Base-by-base conservation (phyloP, 2,113 vertebrate genomes). In the Polypterus senegalus region DNA sequence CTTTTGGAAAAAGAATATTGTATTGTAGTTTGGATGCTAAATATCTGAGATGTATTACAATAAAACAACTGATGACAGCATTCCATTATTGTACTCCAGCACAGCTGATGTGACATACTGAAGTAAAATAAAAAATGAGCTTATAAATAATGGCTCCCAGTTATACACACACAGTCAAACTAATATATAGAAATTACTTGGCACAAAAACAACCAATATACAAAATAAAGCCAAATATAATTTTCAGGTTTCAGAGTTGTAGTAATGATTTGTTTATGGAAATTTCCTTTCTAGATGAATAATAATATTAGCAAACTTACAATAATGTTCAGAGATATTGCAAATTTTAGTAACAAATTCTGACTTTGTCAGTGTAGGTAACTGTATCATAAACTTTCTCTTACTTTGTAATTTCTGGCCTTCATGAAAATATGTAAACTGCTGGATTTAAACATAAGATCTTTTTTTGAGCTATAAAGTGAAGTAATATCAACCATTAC, bases 91-190 rank as follows among this genome's bases (percentile, higher is more conserved):
- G 43, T 60, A 48, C 59, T 60, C 10, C 11, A 11, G 11, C 7
- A 27, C 9, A 45, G 8, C 56, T 45, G 11, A 58, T 43, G 43
- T 58, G 56, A 58, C 56, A 58, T 6, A 27, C 6, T 8, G n/a
- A 52, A 61, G 43, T 61, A 45, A 61, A 52, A 45, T 52, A 61
- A 52, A 48, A 52, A 61, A 48, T 49, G 47, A 47, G n/a, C 49
- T 6, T 52, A 52, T 52, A 61, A 61, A 48, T 45, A 52, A 61
- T 9, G 49, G 8, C 49, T 9, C 8, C 46, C 60, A 45, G 56
- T 48, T 44, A 61, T 45, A 52, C 43, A 46, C 60, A 5, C 59
- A 11, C 10, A 10, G 27, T 58, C 49, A 53, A 6, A 53, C 27
- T 61, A 5, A 9, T 53, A 61, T 46, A 52, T 52, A 10, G 49